A percentile compares a stretch with the other conserved stretches of the same genome.
Conservation (phyloP, 2,113 vertebrate genomes). For the Megaleporinus macrocephalus region DNA sequence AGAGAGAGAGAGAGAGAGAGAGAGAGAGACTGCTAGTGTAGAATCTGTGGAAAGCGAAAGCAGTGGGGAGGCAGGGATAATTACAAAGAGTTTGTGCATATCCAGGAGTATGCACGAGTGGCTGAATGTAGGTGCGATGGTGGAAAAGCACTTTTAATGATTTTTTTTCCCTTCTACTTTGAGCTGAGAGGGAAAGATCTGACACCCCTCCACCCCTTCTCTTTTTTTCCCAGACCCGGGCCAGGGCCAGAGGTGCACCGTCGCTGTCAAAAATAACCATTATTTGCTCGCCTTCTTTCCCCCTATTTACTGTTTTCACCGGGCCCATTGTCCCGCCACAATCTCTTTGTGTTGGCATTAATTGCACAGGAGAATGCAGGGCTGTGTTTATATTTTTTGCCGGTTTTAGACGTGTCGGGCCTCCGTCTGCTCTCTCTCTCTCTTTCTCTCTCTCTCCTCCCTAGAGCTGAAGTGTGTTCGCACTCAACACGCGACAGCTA, state of each 20-base stretch:
- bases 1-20: constrained; percentile 82
- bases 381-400: constrained; percentile 12
- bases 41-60: constrained; percentile 88
- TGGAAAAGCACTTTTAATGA: constrained; percentile 93
- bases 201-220: constrained; percentile 72
- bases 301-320: constrained; percentile 72
- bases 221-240: constrained; percentile 57
- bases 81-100: constrained; percentile 93
- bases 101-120: constrained; percentile 86
- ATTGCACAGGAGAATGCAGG: constrained; percentile 44
- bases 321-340: constrained; percentile 70
- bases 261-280: constrained; percentile 84
- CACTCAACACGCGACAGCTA: constrained; percentile 49
- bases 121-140: constrained; percentile 86
- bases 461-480: constrained; percentile 54
- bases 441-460: constrained; percentile 18
- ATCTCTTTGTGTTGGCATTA: constrained; percentile 53
- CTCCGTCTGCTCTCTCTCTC: constrained; percentile 1
- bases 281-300: constrained; percentile 80
- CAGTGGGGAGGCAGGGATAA: constrained; percentile 90
- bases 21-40: constrained; percentile 66
- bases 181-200: constrained; percentile 86
- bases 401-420: constrained; percentile 24
- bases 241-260: constrained; percentile 77
- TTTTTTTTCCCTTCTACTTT: constrained; percentile 84